phyloP scores from a whole-genome alignment of 1,140 invertebrate genomes.

The Akabosia matsudoensis region DNA sequence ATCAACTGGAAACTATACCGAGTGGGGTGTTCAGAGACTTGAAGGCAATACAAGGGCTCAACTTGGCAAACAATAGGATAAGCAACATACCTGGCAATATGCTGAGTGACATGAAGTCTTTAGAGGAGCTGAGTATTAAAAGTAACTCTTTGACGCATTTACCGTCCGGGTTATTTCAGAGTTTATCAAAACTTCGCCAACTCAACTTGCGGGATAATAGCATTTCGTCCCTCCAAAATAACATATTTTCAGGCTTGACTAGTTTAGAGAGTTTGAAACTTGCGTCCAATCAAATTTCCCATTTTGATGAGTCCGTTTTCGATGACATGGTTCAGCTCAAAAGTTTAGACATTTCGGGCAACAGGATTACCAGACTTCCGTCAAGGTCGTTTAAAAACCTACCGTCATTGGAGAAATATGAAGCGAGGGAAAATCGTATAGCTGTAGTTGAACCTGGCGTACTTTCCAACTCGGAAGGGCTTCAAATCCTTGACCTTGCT shows the following conservation, averaged over 20 bases:
- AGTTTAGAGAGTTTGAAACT: conserved; percentile 51
- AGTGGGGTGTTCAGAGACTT: conserved; percentile 66
- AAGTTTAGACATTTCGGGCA: conserved; percentile 46
- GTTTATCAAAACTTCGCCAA: conserved; percentile 49
- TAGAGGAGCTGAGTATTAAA: conserved; percentile 49
- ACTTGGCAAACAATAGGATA: conserved; percentile 73
- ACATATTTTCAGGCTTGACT: conserved; percentile 48
- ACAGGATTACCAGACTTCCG: conserved; percentile 45
- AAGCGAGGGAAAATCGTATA: conserved; percentile 51
- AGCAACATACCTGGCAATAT: conserved; percentile 47
- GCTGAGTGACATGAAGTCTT: conserved; percentile 44
- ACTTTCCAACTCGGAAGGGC: conserved; percentile 62
- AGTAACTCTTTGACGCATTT: conserved; percentile 48
- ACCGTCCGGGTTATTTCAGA: conserved; percentile 48
- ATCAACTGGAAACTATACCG: conserved; percentile 68
- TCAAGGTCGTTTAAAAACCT: conserved; percentile 45
- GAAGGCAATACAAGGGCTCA: conserved; percentile 62
- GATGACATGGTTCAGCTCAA: conserved; percentile 43
- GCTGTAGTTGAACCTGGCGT: conserved; percentile 54
- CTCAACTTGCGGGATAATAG: conserved; percentile 52
- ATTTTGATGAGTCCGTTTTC: conserved; percentile 47
- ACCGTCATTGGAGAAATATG: conserved; percentile 49
- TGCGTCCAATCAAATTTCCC: conserved; percentile 48
- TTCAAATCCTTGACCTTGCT: conserved; percentile 72
- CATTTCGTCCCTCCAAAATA: conserved; percentile 47